phyloP scores from a whole-genome alignment of 2,797 vertebrate genomes.

The Zalophus californianus region DNA sequence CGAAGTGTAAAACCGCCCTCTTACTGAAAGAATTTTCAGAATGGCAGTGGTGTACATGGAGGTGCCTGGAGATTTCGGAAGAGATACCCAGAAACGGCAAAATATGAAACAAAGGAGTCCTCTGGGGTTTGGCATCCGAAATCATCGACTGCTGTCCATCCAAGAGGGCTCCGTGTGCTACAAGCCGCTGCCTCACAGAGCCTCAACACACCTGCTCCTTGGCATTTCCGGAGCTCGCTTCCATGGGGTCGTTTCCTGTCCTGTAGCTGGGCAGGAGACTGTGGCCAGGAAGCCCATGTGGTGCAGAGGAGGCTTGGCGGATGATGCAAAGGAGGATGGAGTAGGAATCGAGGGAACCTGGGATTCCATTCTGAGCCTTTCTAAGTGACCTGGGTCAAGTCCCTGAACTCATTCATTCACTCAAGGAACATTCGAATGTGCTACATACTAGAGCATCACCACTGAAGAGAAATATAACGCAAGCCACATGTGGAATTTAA shows the following conservation, averaged over 20 bases:
- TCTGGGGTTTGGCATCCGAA: not conserved
- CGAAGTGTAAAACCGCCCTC: slow-evolving; percentile 1
- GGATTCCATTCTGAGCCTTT: not conserved
- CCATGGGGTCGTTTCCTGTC: not conserved
- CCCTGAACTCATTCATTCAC: not conserved
- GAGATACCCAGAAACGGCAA: not conserved
- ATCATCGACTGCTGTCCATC: not conserved
- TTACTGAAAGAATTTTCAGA: slow-evolving; percentile 25
- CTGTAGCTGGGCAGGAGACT: not conserved
- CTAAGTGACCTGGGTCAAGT: not conserved
- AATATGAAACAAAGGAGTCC: not conserved
- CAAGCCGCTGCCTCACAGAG: not conserved
- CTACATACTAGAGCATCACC: not conserved
- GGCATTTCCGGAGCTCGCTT: not conserved
- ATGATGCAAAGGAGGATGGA: not conserved
- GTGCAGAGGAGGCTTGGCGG: not conserved
- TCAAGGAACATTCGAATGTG: not conserved
- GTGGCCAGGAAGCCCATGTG: not conserved
- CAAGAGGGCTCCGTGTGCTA: not conserved
- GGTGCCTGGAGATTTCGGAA: not conserved
- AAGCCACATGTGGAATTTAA: not conserved
- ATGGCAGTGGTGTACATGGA: not conserved
- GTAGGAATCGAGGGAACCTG: not conserved
- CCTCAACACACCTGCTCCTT: too few species aligned
- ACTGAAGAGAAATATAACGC: not conserved